Evolutionary conservation across 2,113 vertebrate genomes (phyloP).

Genomic region (Tyrannus savana): DNA sequence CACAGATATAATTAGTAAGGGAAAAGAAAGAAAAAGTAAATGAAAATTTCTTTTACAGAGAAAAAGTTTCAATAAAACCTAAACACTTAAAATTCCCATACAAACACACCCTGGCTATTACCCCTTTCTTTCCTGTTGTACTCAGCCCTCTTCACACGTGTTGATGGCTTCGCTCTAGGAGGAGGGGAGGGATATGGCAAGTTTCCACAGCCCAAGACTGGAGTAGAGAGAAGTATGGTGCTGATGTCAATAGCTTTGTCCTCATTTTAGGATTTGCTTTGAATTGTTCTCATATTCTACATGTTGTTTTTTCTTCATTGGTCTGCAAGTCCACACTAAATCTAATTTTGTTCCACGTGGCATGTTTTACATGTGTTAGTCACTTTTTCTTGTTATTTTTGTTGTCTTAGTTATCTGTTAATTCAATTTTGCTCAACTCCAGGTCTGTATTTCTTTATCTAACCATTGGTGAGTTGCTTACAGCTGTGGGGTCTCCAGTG

Average conservation of each 20-base stretch:
- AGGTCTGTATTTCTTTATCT: neutral
- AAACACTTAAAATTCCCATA: neutral
- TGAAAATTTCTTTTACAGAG: neutral
- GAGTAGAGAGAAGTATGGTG: neutral
- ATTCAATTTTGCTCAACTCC: neutral
- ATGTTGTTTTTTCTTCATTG: neutral
- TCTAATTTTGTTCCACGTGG: neutral
- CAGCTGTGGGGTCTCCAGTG: neutral
- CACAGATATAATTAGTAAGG: neutral
- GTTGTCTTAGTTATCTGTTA: neutral
- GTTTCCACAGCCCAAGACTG: neutral
- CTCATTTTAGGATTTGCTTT: neutral
- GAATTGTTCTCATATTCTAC: neutral
- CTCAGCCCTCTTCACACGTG: neutral
- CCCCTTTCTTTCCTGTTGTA: neutral
- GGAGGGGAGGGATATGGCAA: neutral
- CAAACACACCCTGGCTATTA: neutral
- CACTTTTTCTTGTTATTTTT: neutral
- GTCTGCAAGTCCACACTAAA: neutral
- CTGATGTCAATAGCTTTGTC: neutral
- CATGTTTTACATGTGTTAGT: neutral
- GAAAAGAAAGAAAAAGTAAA: neutral
- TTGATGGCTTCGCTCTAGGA: neutral
- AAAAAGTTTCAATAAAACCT: neutral
- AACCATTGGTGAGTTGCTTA: neutral